A percentile compares a stretch with the other conserved stretches of the same genome.
These are phyloP conservation scores for Eilema sororculum DNA, from an alignment of 2,888 invertebrate species.

Conservation along the genomic window DNA sequence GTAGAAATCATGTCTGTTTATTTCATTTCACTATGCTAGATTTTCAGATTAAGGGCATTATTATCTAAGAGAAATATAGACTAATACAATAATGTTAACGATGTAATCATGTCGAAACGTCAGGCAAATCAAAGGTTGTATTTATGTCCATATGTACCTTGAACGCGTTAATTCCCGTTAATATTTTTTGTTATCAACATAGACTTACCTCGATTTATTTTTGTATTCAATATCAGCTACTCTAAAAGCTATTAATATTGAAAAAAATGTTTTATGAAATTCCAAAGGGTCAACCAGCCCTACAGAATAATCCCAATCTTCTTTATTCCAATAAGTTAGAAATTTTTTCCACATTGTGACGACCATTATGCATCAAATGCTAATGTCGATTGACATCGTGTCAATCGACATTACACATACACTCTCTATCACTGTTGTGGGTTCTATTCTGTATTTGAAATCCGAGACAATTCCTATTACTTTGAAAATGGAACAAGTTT, in stretches of 20 bases:
- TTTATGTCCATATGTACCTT: too few species aligned
- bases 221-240: constrained; percentile 57
- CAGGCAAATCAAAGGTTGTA: too few species aligned
- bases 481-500: neutral
- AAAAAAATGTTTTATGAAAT: constrained; percentile 65
- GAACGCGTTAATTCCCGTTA: too few species aligned
- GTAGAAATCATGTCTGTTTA: too few species aligned
- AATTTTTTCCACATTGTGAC: constrained; percentile 51
- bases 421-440: constrained; percentile 23
- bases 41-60: too few species aligned
- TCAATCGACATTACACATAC: too few species aligned
- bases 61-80: neutral
- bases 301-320: constrained; percentile 54
- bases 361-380: neutral
- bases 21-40: too few species aligned
- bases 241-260: constrained; percentile 59
- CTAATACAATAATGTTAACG: too few species aligned
- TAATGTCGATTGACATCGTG: constrained; percentile 17
- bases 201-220: constrained; percentile 33
- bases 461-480: constrained; percentile 3
- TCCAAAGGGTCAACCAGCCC: constrained; percentile 64
- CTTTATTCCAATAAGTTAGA: constrained; percentile 63
- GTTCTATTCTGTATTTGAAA: constrained; percentile 17
- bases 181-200: too few species aligned
- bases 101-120: too few species aligned